Base-by-base conservation (phyloP, 2,888 invertebrate genomes). In the Ommatoiulus sabulosus region DNA sequence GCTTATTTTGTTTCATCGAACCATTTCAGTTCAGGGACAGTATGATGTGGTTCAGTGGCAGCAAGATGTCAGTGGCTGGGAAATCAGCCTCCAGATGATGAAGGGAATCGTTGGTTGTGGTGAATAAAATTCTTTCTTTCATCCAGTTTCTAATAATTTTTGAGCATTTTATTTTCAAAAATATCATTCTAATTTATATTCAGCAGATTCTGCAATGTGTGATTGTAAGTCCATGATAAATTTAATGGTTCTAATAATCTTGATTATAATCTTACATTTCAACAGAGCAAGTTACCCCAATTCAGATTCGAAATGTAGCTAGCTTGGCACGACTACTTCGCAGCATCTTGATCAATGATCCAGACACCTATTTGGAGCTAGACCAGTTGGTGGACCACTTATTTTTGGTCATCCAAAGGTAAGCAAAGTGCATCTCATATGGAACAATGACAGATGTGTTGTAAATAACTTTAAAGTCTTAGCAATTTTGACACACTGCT, bases 41-140 rank as follows among this genome's bases (percentile, higher is more conserved):
- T 80, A 43, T n/a, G 87, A 44, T 80, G 46, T 87, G 80, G 80
- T 89, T 24, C 89, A 89, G 52, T 89, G 87, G 89, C 80, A 89
- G 43, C 84, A 89, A 24, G 17, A 17, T 3, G 63, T 87, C 8
- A 87, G 80, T 43, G 87, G 89, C 2, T 87, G 87, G 87, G 15
- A 57, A 35, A 43, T 89, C 24, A 46, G 89, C 35, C 46, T 87
- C 24, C 15, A 35, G 80, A 80, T 80, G 80, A 80, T 80, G 80
- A 80, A 80, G 12, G 3, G 35, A 10, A 80, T 80, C 35, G 35
- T 80, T 35, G 80, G 80, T 3, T 35, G 24, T 35, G 80, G 80
- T 80, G 35, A 80, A 72, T 63, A 17, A n/a, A 20, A n/a, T 63
- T n/a, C 15, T 15, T 52, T 15, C 15, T 4, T 44, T 44, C 44